A percentile compares a stretch with the other conserved stretches of the same genome.
phyloP scores from a whole-genome alignment of 2,113 vertebrate genomes.

The Hemibates koningsi region DNA sequence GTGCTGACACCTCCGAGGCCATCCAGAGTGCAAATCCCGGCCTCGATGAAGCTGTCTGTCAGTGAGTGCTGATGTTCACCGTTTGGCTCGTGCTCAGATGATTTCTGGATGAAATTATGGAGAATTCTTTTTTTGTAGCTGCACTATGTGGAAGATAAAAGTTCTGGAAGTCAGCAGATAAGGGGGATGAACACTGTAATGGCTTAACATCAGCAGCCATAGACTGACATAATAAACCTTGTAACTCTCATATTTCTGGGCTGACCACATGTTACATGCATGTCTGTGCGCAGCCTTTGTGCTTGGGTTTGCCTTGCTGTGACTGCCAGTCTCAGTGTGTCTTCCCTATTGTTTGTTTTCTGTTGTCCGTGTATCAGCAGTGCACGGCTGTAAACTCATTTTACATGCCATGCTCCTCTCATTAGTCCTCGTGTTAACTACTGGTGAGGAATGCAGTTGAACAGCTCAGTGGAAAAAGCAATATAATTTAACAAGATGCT shows the following conservation, averaged over 20 bases:
- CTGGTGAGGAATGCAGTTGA: constrained; percentile 67
- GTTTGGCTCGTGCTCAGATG: not conserved
- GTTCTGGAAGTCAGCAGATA: not conserved
- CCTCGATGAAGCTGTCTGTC: not conserved
- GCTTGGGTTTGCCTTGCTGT: not conserved
- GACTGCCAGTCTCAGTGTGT: not conserved
- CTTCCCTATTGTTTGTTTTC: not conserved
- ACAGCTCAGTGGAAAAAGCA: constrained; percentile 74
- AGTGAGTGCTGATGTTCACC: not conserved
- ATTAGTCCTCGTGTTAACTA: constrained; percentile 69
- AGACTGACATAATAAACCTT: not conserved
- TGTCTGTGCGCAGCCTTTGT: not conserved
- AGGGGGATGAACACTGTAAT: not conserved
- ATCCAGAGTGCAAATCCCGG: not conserved
- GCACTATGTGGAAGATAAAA: not conserved
- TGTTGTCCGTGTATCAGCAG: constrained; percentile 18
- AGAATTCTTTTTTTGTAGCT: not conserved
- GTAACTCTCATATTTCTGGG: not conserved
- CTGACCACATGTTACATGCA: not conserved
- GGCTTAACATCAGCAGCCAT: not conserved
- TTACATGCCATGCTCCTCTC: constrained; percentile 59
- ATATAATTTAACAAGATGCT: constrained; percentile 74
- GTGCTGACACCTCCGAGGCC: constrained; percentile 15
- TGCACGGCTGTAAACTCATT: constrained; percentile 60
- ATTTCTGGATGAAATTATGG: not conserved